A percentile compares a stretch with the other conserved stretches of the same genome.
phyloP scores from a whole-genome alignment of 2,113 vertebrate species.

The Castor canadensis region DNA sequence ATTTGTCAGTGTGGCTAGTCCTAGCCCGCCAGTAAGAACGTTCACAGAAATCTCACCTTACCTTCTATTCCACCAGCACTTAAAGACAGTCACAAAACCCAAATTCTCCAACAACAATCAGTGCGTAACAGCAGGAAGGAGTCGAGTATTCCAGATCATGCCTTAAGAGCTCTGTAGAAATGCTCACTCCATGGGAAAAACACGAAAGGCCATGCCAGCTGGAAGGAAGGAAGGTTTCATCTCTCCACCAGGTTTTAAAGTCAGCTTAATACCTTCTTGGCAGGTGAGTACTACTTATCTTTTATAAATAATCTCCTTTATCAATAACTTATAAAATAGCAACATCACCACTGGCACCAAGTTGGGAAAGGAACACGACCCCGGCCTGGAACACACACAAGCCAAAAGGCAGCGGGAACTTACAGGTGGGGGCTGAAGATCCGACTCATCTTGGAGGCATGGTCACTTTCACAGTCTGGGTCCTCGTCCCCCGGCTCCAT shows the following conservation, averaged over 20 bases:
- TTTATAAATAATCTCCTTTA: background rate
- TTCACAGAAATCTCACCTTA: too few relatives aligned
- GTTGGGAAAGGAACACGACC: accelerated
- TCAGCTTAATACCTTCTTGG: background rate
- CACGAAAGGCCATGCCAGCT: accelerated
- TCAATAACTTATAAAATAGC: background rate
- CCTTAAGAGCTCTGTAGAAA: background rate
- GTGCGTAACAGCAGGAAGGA: background rate
- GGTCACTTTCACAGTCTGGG: constrained; percentile 94
- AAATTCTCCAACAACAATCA: background rate
- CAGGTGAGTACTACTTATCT: background rate
- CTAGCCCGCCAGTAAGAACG: background rate
- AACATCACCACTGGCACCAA: background rate
- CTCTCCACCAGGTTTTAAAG: background rate
- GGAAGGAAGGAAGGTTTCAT: background rate
- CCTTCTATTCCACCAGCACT: background rate
- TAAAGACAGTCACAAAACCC: background rate
- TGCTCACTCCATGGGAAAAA: background rate
- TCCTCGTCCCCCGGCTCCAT: constrained; percentile 93
- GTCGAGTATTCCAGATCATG: background rate
- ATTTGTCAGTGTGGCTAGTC: background rate
- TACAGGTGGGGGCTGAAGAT: constrained; percentile 94
- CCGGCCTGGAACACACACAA: accelerated
- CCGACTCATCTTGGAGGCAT: constrained; percentile 96
- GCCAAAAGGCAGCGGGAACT: constrained; percentile 78